Percentiles rank a stretch among this genome's conserved stretches.
Conservation (phyloP, 2,113 vertebrate species). For the Peucedramus taeniatus region DNA sequence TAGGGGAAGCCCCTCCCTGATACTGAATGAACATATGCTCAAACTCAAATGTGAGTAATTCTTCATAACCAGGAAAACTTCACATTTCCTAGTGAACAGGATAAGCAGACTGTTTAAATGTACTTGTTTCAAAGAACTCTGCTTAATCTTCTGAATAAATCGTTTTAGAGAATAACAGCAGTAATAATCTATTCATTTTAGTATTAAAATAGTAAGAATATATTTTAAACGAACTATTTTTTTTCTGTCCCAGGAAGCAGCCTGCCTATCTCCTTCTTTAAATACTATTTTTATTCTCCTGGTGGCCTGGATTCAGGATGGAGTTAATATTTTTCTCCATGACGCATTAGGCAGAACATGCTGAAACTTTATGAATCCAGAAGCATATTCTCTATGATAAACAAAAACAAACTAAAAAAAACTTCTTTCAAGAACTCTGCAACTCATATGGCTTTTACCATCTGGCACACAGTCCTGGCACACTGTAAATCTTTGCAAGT, state of each 20-base stretch:
- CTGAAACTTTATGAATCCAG: conserved; percentile 61
- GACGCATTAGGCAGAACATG: conserved; percentile 51
- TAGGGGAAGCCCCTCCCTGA: background rate
- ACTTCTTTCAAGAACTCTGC: background rate
- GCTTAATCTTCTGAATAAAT: background rate
- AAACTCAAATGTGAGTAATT: background rate
- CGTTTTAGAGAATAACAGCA: background rate
- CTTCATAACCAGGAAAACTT: background rate
- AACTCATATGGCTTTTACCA: conserved; percentile 50
- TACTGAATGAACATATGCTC: background rate
- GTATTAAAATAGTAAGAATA: background rate
- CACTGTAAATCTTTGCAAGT: conserved; percentile 50
- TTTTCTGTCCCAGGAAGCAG: conserved; percentile 9
- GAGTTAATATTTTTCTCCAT: conserved; percentile 65
- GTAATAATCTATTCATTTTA: conserved; percentile 3
- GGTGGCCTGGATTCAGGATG: conserved; percentile 46
- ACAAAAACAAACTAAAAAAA: conserved; percentile 65
- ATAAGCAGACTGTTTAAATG: background rate
- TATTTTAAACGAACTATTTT: conserved; percentile 45
- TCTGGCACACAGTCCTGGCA: conserved; percentile 58
- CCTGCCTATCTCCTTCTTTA: conserved; percentile 42
- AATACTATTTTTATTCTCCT: conserved; percentile 52
- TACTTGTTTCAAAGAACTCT: background rate
- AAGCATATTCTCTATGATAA: conserved; percentile 41
- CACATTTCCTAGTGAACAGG: background rate